phyloP scores from a whole-genome alignment of 2,888 invertebrate genomes.

The Oscheius myriophilus region DNA sequence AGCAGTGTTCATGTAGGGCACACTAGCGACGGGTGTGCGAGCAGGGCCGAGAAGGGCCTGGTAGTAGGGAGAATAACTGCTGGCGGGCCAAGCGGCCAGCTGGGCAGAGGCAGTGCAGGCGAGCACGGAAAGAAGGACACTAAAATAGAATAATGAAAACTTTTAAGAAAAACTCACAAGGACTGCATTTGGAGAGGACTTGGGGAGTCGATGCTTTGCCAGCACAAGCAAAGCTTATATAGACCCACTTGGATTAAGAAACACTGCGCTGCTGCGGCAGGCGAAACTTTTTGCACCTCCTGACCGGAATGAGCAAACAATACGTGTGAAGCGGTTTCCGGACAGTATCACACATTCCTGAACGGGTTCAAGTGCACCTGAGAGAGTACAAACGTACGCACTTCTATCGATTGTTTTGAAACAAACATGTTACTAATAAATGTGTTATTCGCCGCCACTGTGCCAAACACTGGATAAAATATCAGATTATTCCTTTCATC shows the following conservation, averaged over 20 bases:
- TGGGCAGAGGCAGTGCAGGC: conserved; percentile 39
- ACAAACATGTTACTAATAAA: no score
- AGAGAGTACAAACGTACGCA: no score
- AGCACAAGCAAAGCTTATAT: conserved; percentile 2
- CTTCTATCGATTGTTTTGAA: no score
- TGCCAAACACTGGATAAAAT: no score
- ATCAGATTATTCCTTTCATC: no score
- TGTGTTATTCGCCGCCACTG: no score
- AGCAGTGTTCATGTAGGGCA: conserved; percentile 34
- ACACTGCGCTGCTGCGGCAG: neutral
- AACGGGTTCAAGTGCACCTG: no score
- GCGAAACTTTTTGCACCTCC: conserved; percentile 19
- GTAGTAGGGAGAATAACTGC: conserved; percentile 50
- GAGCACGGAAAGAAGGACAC: conserved; percentile 37
- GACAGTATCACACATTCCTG: neutral
- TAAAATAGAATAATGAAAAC: conserved; percentile 23
- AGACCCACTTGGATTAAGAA: neutral
- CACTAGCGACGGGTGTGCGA: conserved; percentile 46
- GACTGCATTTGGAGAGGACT: neutral
- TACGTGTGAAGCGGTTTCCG: conserved; percentile 21
- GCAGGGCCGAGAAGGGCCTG: conserved; percentile 49
- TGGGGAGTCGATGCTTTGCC: neutral
- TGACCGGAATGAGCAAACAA: conserved; percentile 26
- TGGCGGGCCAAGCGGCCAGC: conserved; percentile 53
- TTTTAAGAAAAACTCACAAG: neutral